A percentile compares a stretch with the other conserved stretches of the same genome.
Evolutionary conservation across 2,797 vertebrate genomes (phyloP).

Genomic region (Anguilla obscura): DNA sequence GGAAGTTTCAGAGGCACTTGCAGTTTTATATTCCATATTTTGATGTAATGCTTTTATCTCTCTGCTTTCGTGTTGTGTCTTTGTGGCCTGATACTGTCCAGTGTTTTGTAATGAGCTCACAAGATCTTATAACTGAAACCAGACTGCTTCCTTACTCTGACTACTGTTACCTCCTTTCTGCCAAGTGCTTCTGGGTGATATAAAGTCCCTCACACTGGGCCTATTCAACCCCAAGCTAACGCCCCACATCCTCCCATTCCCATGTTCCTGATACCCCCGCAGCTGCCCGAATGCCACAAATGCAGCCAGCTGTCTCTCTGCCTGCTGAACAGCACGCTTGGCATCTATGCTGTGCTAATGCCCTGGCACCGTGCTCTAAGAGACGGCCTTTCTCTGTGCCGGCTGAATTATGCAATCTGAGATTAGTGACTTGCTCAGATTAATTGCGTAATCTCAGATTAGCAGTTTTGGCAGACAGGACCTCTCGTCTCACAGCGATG

Average conservation of each 20-base stretch:
- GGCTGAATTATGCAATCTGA: conserved; percentile 28
- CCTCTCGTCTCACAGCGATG: conserved; percentile 8
- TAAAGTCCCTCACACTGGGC: neutral
- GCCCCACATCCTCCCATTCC: neutral
- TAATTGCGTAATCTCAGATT: conserved; percentile 35
- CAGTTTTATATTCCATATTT: neutral
- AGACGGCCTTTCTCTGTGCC: neutral
- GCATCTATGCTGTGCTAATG: neutral
- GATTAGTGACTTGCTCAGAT: conserved; percentile 28
- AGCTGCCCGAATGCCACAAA: neutral
- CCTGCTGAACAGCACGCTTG: neutral
- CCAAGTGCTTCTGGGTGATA: neutral
- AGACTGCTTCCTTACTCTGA: neutral
- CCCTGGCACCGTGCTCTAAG: neutral
- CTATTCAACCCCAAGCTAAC: neutral
- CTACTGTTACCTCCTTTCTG: neutral
- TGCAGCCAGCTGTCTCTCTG: neutral
- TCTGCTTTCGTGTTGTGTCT: neutral
- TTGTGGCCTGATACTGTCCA: neutral
- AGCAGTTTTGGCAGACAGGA: conserved; percentile 22
- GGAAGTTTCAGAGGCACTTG: neutral
- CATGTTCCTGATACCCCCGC: neutral
- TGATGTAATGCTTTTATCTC: neutral
- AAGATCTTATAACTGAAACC: neutral
- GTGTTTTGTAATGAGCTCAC: neutral